Conservation (phyloP, 2,888 invertebrate species). For the Apamea sordens region DNA sequence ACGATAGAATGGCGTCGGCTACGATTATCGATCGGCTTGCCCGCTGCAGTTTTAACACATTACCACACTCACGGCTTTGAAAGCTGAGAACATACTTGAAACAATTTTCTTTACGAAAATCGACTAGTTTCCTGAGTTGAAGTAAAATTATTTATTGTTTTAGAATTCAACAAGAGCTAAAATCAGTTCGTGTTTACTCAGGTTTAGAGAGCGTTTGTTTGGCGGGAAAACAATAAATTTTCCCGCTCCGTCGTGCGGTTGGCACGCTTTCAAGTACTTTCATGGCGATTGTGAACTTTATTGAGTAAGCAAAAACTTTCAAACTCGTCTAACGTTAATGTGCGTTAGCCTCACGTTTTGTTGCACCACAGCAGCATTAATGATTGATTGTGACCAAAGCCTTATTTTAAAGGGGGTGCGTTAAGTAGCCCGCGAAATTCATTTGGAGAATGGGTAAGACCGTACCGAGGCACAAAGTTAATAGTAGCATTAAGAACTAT, state of each 20-base stretch:
- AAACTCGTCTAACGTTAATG: background rate
- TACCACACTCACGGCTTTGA: background rate
- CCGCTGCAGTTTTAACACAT: conserved; percentile 4
- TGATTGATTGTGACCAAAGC: background rate
- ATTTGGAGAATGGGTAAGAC: too few species aligned
- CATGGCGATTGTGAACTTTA: background rate
- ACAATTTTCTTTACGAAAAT: background rate
- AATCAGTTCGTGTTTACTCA: background rate
- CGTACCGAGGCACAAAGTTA: too few species aligned
- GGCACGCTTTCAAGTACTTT: background rate
- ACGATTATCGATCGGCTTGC: background rate
- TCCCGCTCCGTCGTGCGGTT: too few species aligned
- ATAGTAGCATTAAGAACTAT: too few species aligned
- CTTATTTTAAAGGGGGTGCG: background rate
- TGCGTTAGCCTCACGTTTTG: background rate
- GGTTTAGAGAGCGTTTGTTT: background rate
- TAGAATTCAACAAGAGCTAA: background rate
- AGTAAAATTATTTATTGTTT: background rate
- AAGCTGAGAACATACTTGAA: background rate
- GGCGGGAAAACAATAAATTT: background rate
- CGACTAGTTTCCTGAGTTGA: background rate
- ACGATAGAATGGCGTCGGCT: background rate
- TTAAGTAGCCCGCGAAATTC: too few species aligned
- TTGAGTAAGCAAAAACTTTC: background rate
- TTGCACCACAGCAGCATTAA: background rate